Base-by-base conservation (phyloP, 2,113 vertebrate genomes). In the Lucifuga dentata region DNA sequence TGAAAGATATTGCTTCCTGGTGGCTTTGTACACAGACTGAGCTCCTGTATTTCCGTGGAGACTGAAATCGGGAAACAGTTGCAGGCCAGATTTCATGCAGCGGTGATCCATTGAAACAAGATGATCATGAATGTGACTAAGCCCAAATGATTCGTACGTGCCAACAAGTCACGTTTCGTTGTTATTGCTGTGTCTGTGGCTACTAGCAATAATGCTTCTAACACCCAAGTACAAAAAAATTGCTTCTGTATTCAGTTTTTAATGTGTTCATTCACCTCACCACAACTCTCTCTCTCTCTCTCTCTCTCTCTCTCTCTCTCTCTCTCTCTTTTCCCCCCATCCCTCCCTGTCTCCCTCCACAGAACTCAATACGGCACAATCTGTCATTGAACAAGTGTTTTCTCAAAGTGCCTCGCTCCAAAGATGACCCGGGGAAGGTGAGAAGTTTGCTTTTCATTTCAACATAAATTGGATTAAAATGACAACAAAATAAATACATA, bases 321-420 rank as follows among this genome's bases (percentile, higher is more conserved):
- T 38, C 58, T 67, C 44, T 83, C 35, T 80, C 23, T 84, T 17
- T 73, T 79, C 10, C 59, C 38, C 70, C 45, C 61, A 49, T 73
- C 26, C 26, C 26, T 29, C 26, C 26, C 35, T 65, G 52, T 71
- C 70, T 71, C 11, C 59, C 62, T 38, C 58, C 52, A 61, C 89
- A 93, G 92, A 94, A 93, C 85, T 93, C 93, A 51, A 94, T 93
- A 91, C 91, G 92, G 88, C 92, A 94, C 92, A 94, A 93, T 89
- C 92, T 93, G 79, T 94, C 93, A 70, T 85, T 94, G 89, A 94
- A 94, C 90, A 94, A 94, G 88, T 94, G 93, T 94, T 94, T 94
- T 90, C 93, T 94, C 83, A 94, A 94, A 94, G 93, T 94, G 92
- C 92, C 93, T 92, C 93, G 93, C 86, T 94, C 93, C 84, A 94